Evolutionary conservation across 2,797 vertebrate genomes (phyloP).

Genomic region (Gallirallus australis): DNA sequence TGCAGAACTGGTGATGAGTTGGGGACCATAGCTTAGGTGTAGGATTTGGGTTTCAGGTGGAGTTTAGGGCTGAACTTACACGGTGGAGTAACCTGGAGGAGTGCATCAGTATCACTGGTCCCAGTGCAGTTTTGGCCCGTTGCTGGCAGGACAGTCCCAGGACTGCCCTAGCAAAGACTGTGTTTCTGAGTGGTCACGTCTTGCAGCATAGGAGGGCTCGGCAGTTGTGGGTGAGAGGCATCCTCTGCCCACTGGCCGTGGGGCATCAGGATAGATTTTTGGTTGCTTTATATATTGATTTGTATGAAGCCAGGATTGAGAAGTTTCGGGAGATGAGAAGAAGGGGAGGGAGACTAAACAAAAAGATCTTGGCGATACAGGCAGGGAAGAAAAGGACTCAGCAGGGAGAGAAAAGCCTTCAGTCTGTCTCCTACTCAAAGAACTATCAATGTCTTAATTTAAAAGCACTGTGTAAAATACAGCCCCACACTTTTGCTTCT

Average conservation of each 20-base stretch:
- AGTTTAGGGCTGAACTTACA: not conserved
- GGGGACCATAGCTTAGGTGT: not conserved
- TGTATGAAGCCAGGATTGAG: not conserved
- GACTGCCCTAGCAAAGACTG: not conserved
- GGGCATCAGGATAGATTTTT: not conserved
- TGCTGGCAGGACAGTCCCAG: not conserved
- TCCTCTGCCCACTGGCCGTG: not conserved
- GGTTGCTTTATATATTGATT: not conserved
- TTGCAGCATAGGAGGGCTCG: not conserved
- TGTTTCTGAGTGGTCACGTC: rapidly evolving
- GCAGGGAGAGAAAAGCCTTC: not conserved
- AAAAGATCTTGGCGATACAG: not conserved
- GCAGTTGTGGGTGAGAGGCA: not conserved
- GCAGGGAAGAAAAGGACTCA: not conserved
- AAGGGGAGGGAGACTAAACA: not conserved
- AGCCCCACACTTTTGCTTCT: not conserved
- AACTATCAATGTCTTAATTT: not conserved
- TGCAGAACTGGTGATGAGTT: rapidly evolving
- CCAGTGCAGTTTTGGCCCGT: rapidly evolving
- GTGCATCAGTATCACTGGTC: not conserved
- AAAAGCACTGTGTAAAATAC: not conserved
- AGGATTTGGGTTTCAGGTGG: not conserved
- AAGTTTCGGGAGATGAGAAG: not conserved
- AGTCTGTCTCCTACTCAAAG: rapidly evolving
- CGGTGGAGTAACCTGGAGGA: not conserved